A percentile compares a stretch with the other conserved stretches of the same genome.
Evolutionary conservation across 1,140 invertebrate species (phyloP).

Genomic region (Branchinecta lindahli): DNA sequence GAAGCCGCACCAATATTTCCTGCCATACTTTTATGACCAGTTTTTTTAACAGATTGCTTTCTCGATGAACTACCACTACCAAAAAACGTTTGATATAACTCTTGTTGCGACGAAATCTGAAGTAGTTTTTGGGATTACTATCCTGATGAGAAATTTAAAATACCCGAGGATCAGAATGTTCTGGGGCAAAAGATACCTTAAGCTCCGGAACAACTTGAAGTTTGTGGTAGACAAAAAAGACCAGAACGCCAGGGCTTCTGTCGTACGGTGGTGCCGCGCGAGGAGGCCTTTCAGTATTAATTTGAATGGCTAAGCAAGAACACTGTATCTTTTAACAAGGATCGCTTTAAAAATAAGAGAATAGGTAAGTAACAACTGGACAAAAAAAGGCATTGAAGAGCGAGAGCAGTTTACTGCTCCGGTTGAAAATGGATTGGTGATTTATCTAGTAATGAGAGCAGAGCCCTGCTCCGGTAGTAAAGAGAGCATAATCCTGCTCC

Average conservation of each 20-base stretch:
- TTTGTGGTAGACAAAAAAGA: neutral
- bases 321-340: too few species aligned
- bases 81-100: neutral
- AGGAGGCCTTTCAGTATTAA: too few species aligned
- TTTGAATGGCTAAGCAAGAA: too few species aligned
- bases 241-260: slow-evolving; percentile 13
- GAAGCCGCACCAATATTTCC: slow-evolving; percentile 5
- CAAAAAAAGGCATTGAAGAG: too few species aligned
- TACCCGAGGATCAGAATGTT: slow-evolving; percentile 8
- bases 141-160: slow-evolving; percentile 5
- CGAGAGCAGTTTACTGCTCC: too few species aligned
- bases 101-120: slow-evolving; percentile 4
- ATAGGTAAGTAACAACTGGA: too few species aligned
- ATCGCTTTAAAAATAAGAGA: too few species aligned
- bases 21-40: neutral
- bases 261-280: slow-evolving; percentile 18
- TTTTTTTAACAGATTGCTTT: neutral
- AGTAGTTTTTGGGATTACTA: neutral
- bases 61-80: neutral
- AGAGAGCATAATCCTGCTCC: too few species aligned
- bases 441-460: too few species aligned
- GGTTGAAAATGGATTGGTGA: too few species aligned
- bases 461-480: too few species aligned
- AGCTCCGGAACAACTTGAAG: slow-evolving; percentile 8
- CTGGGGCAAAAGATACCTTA: slow-evolving; percentile 4